Base-by-base conservation (phyloP, 2,797 vertebrate species). In the Erpetoichthys calabaricus region DNA sequence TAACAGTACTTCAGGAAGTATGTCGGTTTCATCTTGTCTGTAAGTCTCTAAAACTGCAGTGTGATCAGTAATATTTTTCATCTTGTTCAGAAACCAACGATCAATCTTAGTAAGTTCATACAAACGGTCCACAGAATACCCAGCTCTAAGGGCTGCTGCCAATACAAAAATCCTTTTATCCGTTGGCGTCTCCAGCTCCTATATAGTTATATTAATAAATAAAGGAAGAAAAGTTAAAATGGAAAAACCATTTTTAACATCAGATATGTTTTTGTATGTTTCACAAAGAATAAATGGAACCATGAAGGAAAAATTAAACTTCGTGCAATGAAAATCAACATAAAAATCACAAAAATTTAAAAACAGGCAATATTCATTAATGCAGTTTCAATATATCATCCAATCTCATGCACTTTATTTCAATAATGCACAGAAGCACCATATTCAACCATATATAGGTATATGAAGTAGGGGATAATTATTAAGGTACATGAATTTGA, bases 131-230 rank as follows among this genome's bases (percentile, higher is more conserved):
- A 98, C 90, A 0, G 88, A 83, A 76, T 94, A 98, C 1, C 89
- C 86, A 0, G 83, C 89, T 44, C 80, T 75, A 43, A 99, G 67
- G 0, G 95, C 95, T 0, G 94, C 78, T 0, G 95, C 95, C 78
- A 99, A 70, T 60, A 98, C 93, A 0, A 99, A 99, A 71, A 99
- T 97, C 0, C 95, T 84, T 71, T 99, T 99, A 70, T 99, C 95
- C 0, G 95, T 99, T 0, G 95, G 95, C 0, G 84, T 96, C 82
- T 94, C 89, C 71, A 99, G 61, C 79, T 99, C 95, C 95, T 99
- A 76, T 7, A 0, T 9, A 50, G 25, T 1, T 25, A 25, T 25
- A 25, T 25, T 25, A 25, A 25, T 25, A n/a, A 8, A n/a, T 8
- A 42, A 56, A 47, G 44, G 25, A 42, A 25, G 25, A 25, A 25